A percentile compares a stretch with the other conserved stretches of the same genome.
phyloP scores from a whole-genome alignment of 2,797 vertebrate genomes.

The Malacoraja senta region DNA sequence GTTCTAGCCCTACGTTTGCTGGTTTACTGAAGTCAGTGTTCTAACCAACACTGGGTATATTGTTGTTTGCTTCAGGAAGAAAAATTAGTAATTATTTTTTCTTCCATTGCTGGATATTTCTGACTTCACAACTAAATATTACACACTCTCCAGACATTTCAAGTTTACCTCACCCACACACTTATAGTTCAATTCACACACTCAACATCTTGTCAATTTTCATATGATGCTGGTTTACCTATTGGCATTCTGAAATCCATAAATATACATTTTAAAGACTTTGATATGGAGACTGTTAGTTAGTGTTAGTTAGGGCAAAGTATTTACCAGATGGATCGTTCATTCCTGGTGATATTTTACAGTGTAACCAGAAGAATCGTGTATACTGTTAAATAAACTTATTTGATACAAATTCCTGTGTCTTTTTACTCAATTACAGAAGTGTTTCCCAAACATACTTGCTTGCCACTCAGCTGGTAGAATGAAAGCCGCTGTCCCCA shows the following conservation, averaged over 20 bases:
- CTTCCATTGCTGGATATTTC: background rate
- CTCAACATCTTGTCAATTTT: background rate
- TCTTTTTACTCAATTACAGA: background rate
- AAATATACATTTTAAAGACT: background rate
- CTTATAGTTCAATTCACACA: background rate
- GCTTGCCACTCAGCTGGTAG: constrained; percentile 95
- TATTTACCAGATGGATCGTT: background rate
- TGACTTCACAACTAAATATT: background rate
- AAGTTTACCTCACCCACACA: background rate
- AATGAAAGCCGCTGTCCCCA: constrained; percentile 96
- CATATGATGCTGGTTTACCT: background rate
- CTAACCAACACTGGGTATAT: background rate
- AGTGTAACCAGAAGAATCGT: background rate
- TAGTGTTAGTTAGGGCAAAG: background rate
- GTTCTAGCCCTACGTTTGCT: background rate
- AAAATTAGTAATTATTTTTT: background rate
- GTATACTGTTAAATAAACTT: background rate
- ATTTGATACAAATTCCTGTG: background rate
- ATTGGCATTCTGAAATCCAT: background rate
- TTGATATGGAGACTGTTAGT: background rate
- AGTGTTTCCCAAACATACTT: constrained; percentile 60
- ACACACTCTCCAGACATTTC: background rate
- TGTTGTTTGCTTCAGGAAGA: background rate
- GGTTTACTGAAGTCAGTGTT: background rate
- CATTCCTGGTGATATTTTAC: background rate